Conservation (phyloP, 2,113 vertebrate species). For the Lagopus leucura region DNA sequence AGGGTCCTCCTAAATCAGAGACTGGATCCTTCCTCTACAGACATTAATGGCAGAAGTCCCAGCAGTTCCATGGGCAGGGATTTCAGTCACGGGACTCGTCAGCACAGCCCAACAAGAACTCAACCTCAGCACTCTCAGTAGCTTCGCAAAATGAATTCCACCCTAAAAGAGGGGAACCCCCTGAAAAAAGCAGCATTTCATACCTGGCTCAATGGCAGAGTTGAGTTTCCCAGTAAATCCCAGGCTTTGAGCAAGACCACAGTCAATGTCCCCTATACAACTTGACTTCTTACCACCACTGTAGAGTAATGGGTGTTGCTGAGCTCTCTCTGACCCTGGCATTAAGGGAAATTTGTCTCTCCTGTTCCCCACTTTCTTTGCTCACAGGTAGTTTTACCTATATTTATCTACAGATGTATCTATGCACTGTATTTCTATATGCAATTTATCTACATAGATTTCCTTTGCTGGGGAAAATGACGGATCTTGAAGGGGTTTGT, state of each 20-base stretch:
- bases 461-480: background rate
- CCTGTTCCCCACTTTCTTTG: background rate
- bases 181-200: background rate
- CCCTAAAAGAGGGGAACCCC: background rate
- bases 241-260: background rate
- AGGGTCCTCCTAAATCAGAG: background rate
- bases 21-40: background rate
- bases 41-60: background rate
- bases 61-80: too few relatives aligned
- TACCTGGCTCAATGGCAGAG: background rate
- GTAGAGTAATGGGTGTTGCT: background rate
- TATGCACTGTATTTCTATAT: background rate
- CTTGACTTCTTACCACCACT: background rate
- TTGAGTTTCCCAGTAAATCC: background rate
- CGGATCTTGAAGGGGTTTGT: background rate
- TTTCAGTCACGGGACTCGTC: background rate
- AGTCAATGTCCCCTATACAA: background rate
- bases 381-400: background rate
- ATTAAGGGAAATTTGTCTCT: background rate
- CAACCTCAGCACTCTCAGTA: accelerated
- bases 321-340: background rate
- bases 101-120: background rate
- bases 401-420: background rate
- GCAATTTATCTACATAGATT: background rate
- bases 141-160: background rate